Evolutionary conservation across 2,113 vertebrate species (phyloP), one percentile per base, ranked within the genome.

Genomic region (Daubentonia madagascariensis): DNA sequence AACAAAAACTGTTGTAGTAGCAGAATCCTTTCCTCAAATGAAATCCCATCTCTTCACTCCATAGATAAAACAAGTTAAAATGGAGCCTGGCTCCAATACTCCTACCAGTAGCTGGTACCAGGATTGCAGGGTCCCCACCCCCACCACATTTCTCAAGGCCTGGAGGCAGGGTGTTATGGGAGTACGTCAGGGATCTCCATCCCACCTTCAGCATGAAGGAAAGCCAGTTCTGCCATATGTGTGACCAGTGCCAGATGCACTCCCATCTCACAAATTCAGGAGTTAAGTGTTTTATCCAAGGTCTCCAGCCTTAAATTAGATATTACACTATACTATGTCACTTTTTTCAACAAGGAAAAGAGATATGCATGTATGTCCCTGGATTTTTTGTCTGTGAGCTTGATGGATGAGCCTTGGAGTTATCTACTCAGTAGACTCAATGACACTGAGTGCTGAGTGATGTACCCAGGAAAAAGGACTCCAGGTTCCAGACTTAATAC

Each of bases 361-460:
- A 54, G 20, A 45, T 0, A 1, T 22, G 14, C 0, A 2, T 13
- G 7, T 9, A 59, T 1, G 3, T 12, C 17, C 48, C 67, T 40
- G 23, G 48, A 54, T 52, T 25, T 20, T 79, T 25, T 57, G 45
- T 81, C 43, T 59, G 37, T 6, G 22, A 25, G 54, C 16, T 0
- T 67, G 61, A 89, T 89, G 17, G 35, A 45, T 25, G 8, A 10
- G 20, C 18, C 17, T 32, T 50, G 30, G 54, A 50, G 57, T 0
- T 0, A 12, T 70, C 78, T 52, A 4, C 40, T 79, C 20, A 25
- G 11, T 13, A 81, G 32, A 70, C 3, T 54, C 37, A n/a, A 8
- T 2, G 9, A 70, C 10, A 1, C 48, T 85, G 37, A 83, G 50
- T 14, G n/a, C n/a, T n/a, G 2, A 92, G 12, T 6, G 28, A 85